phyloP scores from a whole-genome alignment of 2,888 invertebrate genomes.

The Ganaspis brasiliensis region DNA sequence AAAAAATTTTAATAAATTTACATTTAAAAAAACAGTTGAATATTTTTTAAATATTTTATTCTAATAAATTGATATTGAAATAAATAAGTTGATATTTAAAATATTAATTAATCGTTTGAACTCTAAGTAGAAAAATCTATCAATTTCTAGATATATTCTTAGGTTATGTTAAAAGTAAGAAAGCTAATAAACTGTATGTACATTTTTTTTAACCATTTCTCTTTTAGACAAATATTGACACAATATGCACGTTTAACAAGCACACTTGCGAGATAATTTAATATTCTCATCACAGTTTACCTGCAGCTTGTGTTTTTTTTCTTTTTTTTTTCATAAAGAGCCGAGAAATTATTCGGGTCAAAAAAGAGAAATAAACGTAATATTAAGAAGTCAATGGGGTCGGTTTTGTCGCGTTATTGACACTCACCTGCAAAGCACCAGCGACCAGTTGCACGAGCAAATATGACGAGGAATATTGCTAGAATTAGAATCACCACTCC shows the following conservation, averaged over 20 bases:
- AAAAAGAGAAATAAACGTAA: constrained; percentile 27
- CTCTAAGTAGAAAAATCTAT: no score
- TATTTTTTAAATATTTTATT: no score
- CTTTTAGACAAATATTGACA: constrained; percentile 9
- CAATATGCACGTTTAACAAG: constrained; percentile 43
- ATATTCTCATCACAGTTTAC: constrained; percentile 1
- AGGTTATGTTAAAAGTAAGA: no score
- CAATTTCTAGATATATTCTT: no score
- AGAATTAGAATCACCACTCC: constrained; percentile 86
- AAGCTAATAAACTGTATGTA: neutral
- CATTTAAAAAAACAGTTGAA: no score
- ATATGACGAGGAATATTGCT: constrained; percentile 85
- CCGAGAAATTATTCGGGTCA: constrained; percentile 31
- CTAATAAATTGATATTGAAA: no score
- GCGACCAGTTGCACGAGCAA: constrained; percentile 90
- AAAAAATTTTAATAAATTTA: no score
- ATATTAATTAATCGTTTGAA: no score
- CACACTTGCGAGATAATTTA: constrained; percentile 27
- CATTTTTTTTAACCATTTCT: neutral
- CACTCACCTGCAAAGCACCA: constrained; percentile 94
- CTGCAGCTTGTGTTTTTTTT: constrained; percentile 4
- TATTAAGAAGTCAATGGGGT: neutral
- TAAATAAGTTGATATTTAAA: neutral
- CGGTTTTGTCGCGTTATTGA: constrained; percentile 1
- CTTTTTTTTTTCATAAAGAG: constrained; percentile 36